Conservation (phyloP, 2,113 vertebrate species). For the Oryzias melastigma region DNA sequence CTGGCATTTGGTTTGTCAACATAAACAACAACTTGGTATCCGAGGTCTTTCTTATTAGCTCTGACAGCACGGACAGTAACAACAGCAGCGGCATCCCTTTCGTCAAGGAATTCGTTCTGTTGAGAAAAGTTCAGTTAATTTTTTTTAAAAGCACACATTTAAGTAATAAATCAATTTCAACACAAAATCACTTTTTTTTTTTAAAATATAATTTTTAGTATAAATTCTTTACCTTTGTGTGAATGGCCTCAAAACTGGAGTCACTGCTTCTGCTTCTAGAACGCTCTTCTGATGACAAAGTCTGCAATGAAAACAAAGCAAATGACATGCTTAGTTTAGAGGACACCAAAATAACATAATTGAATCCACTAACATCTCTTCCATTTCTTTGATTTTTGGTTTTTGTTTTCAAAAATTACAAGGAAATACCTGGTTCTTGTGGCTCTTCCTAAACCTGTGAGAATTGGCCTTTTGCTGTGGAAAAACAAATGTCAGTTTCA, state of each 20-base stretch:
- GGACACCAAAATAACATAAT: background rate
- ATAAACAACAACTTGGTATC: constrained; percentile 75
- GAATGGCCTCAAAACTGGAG: constrained; percentile 62
- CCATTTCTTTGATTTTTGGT: background rate
- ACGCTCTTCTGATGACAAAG: background rate
- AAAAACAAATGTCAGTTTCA: constrained; percentile 18
- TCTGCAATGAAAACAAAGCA: constrained; percentile 8
- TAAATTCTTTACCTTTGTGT: constrained; percentile 45
- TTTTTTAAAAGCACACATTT: no score
- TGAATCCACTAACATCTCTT: background rate
- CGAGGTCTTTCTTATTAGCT: constrained; percentile 61
- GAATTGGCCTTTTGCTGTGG: constrained; percentile 24
- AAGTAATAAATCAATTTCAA: no score
- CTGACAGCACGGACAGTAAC: constrained; percentile 63
- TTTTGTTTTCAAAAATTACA: background rate
- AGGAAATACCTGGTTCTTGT: constrained; percentile 45
- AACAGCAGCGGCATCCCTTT: constrained; percentile 37
- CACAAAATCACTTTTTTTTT: no score
- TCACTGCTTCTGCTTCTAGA: constrained; percentile 53
- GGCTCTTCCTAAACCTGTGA: constrained; percentile 45
- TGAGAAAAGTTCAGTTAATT: background rate
- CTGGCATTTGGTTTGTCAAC: constrained; percentile 61
- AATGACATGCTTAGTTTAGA: background rate
- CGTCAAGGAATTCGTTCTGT: constrained; percentile 69
- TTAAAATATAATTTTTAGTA: no score